Conservation (phyloP, 2,888 invertebrate species). For the Rhagophthalmus giganteus region DNA sequence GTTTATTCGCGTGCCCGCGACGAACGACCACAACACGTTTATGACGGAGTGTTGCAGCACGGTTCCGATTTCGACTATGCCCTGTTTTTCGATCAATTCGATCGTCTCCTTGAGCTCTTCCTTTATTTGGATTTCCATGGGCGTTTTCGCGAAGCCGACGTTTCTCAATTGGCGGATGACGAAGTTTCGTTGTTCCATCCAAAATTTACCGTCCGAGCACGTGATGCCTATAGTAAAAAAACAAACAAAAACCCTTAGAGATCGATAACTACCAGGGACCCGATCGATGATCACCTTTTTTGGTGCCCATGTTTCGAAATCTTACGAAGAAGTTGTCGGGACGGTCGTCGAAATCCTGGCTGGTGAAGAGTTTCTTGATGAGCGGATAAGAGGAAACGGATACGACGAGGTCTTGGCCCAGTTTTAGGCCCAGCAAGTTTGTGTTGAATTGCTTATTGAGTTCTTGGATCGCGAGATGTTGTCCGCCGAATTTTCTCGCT, state of each 20-base stretch:
- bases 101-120: conserved; percentile 57
- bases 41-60: conserved; percentile 62
- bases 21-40: conserved; percentile 67
- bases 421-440: conserved; percentile 61
- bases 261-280: too few relatives aligned
- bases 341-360: conserved; percentile 65
- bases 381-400: conserved; percentile 60
- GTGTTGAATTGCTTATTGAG: conserved; percentile 58
- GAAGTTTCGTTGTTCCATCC: conserved; percentile 60
- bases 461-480: conserved; percentile 58
- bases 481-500: conserved; percentile 53
- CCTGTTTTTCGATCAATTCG: conserved; percentile 28
- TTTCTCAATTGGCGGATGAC: conserved; percentile 56
- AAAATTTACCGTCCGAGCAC: conserved; percentile 60
- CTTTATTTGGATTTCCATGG: conserved; percentile 54
- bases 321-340: conserved; percentile 68
- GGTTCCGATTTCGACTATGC: conserved; percentile 42
- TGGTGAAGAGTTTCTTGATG: conserved; percentile 59
- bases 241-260: too few relatives aligned
- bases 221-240: conserved; percentile 61
- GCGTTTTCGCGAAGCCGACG: conserved; percentile 59
- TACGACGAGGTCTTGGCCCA: conserved; percentile 60
- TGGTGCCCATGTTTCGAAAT: conserved; percentile 65
- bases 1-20: conserved; percentile 57
- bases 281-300: too few relatives aligned